A percentile compares a stretch with the other conserved stretches of the same genome.
Conservation (phyloP, 1,140 invertebrate species). For the Leptoteleia sp. region DNA sequence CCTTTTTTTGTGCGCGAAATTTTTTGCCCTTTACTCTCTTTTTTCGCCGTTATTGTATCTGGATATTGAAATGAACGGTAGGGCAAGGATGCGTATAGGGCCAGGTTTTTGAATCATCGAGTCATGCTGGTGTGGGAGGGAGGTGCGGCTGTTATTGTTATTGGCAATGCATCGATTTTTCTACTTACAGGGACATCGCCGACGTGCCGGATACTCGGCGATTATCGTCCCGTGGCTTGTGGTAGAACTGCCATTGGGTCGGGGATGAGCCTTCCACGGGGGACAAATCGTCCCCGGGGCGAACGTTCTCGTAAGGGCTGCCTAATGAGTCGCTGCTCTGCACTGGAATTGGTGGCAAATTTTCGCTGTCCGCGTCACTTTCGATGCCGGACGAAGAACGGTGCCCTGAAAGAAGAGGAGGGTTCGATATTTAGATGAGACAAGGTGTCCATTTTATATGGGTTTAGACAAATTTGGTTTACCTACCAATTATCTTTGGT, state of each 20-base stretch:
- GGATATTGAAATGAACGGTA: constrained; percentile 40
- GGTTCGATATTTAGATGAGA: background rate
- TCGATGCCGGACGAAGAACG: constrained; percentile 79
- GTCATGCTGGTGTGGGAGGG: constrained; percentile 12
- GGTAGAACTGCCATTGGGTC: constrained; percentile 83
- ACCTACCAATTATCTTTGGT: too few relatives aligned
- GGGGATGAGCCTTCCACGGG: constrained; percentile 82
- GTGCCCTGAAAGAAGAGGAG: constrained; percentile 68
- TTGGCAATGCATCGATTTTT: constrained; percentile 29
- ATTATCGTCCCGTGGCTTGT: constrained; percentile 82
- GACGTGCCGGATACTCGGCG: constrained; percentile 83
- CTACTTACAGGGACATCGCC: constrained; percentile 83
- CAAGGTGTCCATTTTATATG: too few relatives aligned
- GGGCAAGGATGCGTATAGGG: constrained; percentile 9
- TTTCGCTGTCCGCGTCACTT: constrained; percentile 82
- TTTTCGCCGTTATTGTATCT: constrained; percentile 48
- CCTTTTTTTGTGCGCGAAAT: constrained; percentile 25
- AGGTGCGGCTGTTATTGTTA: background rate
- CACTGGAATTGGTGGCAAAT: constrained; percentile 83
- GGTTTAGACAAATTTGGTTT: too few relatives aligned
- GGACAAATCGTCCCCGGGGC: constrained; percentile 81
- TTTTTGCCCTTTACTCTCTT: background rate
- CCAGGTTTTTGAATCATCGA: constrained; percentile 12
- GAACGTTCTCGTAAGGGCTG: constrained; percentile 86
- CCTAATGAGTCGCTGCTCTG: constrained; percentile 82